Evolutionary conservation across 2,888 invertebrate genomes (phyloP).

Genomic region (Drosophila mulleri): DNA sequence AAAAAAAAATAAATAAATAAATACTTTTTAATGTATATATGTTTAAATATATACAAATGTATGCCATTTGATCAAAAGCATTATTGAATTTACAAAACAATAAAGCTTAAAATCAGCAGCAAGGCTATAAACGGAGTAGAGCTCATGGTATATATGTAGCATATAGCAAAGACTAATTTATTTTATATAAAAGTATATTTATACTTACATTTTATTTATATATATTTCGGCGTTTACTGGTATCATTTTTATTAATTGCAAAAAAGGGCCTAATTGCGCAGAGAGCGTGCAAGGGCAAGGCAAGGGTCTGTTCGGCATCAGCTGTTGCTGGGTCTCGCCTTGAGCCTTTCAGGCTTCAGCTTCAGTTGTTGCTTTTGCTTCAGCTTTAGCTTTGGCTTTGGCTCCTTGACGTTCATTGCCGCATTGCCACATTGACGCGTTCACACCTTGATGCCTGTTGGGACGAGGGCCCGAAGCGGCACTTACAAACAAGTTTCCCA

Average conservation of each 20-base stretch:
- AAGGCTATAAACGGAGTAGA: too few relatives aligned
- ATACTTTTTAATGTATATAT: too few relatives aligned
- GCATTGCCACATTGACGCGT: conserved; percentile 74
- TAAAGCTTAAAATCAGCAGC: too few relatives aligned
- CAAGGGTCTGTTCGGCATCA: conserved; percentile 24
- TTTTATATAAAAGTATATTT: too few relatives aligned
- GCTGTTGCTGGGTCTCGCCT: conserved; percentile 23
- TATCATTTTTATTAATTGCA: conserved; percentile 67
- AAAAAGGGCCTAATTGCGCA: conserved; percentile 52
- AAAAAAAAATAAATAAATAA: too few relatives aligned
- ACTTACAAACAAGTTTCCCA: conserved; percentile 46
- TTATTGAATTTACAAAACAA: too few relatives aligned
- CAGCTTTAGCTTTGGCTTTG: not conserved
- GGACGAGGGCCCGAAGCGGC: conserved; percentile 27
- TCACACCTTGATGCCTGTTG: conserved; percentile 70
- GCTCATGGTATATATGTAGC: too few relatives aligned
- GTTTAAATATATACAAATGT: too few relatives aligned
- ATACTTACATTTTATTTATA: not conserved
- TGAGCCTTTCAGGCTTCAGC: conserved; percentile 37
- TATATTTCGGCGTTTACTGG: conserved; percentile 23
- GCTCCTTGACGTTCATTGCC: conserved; percentile 42
- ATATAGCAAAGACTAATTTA: too few relatives aligned
- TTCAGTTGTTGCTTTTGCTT: conserved; percentile 18
- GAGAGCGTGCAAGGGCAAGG: conserved; percentile 11
- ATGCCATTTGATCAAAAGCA: too few relatives aligned